Base-by-base conservation (phyloP, 2,113 vertebrate species). In the cattle (Bos taurus) region DNA sequence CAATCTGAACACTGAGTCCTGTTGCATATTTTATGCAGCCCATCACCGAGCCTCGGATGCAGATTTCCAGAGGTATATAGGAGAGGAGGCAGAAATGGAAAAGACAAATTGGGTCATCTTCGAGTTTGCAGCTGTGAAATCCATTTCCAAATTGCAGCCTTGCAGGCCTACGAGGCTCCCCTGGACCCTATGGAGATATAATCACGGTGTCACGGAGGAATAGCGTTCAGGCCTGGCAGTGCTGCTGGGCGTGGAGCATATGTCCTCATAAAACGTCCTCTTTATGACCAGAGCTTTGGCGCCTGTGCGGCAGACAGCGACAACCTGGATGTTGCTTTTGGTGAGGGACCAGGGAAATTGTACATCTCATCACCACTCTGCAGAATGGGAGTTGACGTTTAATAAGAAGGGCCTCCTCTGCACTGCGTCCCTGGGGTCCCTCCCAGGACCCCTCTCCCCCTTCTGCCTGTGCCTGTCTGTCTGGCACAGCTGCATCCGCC, bases 91-190 rank as follows among this genome's bases (percentile, higher is more conserved):
- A 89, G 93, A 95, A 83, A 97, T 26, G 23, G 43, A 84, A 93
- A 97, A 98, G 96, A 98, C 95, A 96, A 98, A 98, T 98, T 97
- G 95, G 98, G 97, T 97, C 96, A 52, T 95, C 91, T 97, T 14
- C 0, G 46, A 57, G 46, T 98, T 86, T 98, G 93, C 94, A 98
- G 83, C 95, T 97, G 92, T 97, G 93, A 98, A 97, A 98, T 97
- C 89, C 95, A 90, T 97, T 95, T 96, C 28, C 52, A 89, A 91
- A 95, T 93, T 84, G 88, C 57, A 98, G 82, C 95, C 94, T 90
- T 13, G 80, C 67, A 96, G 6, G 96, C 95, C 96, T 92, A 13
- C 15, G 82, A 94, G 97, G 91, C 78, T 60, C 7, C 36, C 97
- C 89, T 71, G 33, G 81, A 74, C 96, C 93, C 54, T 0, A 1